phyloP scores from a whole-genome alignment of 2,113 vertebrate genomes.

The Anguilla japonica region DNA sequence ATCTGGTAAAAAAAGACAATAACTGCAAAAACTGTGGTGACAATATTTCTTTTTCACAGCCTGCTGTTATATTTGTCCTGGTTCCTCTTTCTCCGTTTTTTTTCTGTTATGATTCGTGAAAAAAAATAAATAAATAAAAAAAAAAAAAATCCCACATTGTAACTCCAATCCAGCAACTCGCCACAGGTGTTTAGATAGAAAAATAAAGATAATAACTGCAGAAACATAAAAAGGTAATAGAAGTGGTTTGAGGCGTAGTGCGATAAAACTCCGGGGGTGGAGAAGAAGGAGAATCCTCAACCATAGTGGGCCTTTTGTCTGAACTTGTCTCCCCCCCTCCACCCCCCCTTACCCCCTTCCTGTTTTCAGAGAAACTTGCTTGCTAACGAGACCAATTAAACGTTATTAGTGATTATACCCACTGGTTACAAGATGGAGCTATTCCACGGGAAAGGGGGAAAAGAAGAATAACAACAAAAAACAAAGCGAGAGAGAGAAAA shows the following conservation, averaged over 20 bases:
- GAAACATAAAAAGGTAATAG: background rate
- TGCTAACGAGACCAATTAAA: conserved; percentile 49
- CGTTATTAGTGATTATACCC: conserved; percentile 63
- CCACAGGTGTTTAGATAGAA: background rate
- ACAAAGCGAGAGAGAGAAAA: too few relatives aligned
- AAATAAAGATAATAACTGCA: background rate
- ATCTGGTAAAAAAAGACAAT: background rate
- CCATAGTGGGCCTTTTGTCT: conserved; percentile 38
- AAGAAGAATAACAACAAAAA: conserved; percentile 47
- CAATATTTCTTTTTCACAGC: background rate
- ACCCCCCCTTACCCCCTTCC: conserved; percentile 17
- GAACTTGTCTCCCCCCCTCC: background rate
- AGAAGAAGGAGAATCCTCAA: conserved; percentile 23
- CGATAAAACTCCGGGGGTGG: conserved; percentile 30
- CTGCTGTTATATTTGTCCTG: background rate
- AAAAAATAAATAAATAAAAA: too few relatives aligned
- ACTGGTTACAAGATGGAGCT: conserved; percentile 57
- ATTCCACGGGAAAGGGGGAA: conserved; percentile 46
- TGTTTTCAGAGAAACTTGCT: conserved; percentile 32
- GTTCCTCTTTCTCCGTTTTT: conserved; percentile 19
- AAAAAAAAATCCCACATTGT: background rate
- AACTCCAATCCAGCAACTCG: background rate
- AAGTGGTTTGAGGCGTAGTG: conserved; percentile 43
- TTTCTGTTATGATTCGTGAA: background rate
- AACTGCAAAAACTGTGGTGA: background rate